Percentiles rank a stretch among this genome's conserved stretches.
phyloP scores from a whole-genome alignment of 2,888 invertebrate species.

The Dynastes hyllus region DNA sequence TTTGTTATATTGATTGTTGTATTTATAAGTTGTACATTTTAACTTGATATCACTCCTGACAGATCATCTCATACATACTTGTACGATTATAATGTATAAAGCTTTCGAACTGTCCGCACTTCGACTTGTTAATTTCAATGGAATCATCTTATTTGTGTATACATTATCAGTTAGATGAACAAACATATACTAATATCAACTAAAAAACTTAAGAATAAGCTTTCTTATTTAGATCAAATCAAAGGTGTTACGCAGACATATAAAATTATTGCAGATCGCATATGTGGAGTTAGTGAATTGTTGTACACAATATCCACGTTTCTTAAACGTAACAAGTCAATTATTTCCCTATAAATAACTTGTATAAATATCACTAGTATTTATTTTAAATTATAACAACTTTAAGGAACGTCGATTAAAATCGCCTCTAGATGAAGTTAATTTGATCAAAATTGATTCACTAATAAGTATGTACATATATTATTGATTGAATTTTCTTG shows the following conservation, averaged over 20 bases:
- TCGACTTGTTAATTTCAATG: neutral
- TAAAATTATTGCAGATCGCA: constrained; percentile 20
- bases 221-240: constrained; percentile 2
- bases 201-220: neutral
- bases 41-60: constrained; percentile 25
- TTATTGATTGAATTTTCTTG: constrained; percentile 13
- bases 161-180: neutral
- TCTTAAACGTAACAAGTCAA: constrained; percentile 46
- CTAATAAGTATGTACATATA: neutral
- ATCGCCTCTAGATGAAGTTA: constrained; percentile 28
- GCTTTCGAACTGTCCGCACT: neutral
- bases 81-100: neutral
- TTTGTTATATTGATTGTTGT: constrained; percentile 26
- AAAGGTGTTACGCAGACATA: constrained; percentile 36
- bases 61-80: neutral
- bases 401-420: constrained; percentile 35
- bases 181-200: neutral
- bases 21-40: constrained; percentile 6
- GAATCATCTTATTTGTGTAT: constrained; percentile 5
- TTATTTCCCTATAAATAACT: constrained; percentile 35
- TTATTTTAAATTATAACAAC: constrained; percentile 19
- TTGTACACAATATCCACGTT: constrained; percentile 26
- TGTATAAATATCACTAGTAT: constrained; percentile 32
- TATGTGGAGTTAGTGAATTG: neutral
- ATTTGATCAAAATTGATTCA: neutral